Evolutionary conservation across 2,113 vertebrate genomes (phyloP), one percentile per base, ranked within the genome.

Genomic region (Sus scrofa): DNA sequence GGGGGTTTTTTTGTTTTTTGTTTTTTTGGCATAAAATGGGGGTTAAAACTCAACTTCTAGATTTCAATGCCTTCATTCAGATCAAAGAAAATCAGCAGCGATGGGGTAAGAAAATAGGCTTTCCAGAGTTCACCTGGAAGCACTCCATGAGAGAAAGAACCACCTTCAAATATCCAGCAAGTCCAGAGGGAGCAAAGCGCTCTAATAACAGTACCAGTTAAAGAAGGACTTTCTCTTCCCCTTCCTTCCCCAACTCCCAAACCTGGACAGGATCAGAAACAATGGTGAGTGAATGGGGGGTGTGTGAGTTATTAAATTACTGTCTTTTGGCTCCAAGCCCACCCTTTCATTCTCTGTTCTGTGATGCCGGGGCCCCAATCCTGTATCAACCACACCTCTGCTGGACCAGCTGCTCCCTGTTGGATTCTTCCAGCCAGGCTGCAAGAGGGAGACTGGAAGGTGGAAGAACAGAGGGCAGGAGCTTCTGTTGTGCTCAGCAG

Each of bases 71-170:
- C 24, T 90, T 92, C 56, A 79, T 83, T 74, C 22, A 94, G 37
- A 81, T 85, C 65, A 89, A 93, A 96, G 62, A 74, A 93, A 83
- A 86, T 78, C 30, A 56, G 16, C 30, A 74, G 56, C 44, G 14
- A 37, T 62, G 34, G 70, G 65, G 56, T 62, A 63, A 78, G 63
- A 89, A 88, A 68, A 86, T 14, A 65, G 50, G 32, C 85, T 67
- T 68, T 81, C 54, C 62, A 30, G 82, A 93, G 68, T 58, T 83
- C 81, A 58, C 83, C 34, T 3, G 6, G 93, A 96, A 79, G 30
- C 32, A 2, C 27, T 68, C 44, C 50, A 18, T 37, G 50, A 87
- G 30, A 79, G 22, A 77, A 78, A 84, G 52, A 89, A 82, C 27
- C 39, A 19, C 30, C 70, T 83, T 92, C 22, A 63, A 67, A 63